phyloP scores from a whole-genome alignment of 2,888 invertebrate species.

The Dryadula phaetusa region DNA sequence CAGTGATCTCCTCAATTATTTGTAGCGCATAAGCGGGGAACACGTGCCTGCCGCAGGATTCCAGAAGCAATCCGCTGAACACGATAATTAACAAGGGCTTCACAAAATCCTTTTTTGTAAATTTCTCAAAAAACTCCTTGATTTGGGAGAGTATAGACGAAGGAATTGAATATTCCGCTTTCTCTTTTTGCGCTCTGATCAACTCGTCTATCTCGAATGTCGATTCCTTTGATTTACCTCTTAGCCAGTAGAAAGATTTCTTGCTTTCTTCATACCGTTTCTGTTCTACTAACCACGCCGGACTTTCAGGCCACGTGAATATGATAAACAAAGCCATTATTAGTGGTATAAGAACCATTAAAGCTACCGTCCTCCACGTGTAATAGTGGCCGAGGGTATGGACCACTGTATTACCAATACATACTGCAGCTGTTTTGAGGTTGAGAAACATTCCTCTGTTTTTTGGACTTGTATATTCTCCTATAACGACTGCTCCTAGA shows the following conservation, averaged over 20 bases:
- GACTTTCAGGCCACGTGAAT: conserved; percentile 84
- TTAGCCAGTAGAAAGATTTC: conserved; percentile 75
- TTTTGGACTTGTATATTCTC: conserved; percentile 64
- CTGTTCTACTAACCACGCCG: conserved; percentile 84
- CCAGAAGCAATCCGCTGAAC: conserved; percentile 55
- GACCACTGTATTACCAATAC: conserved; percentile 56
- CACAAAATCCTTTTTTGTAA: conserved; percentile 59
- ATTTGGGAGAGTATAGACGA: conserved; percentile 39
- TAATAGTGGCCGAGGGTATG: conserved; percentile 56
- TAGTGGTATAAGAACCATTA: conserved; percentile 54
- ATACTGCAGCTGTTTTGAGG: conserved; percentile 60
- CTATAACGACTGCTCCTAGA: conserved; percentile 62
- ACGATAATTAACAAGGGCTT: conserved; percentile 59
- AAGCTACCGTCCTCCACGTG: conserved; percentile 59
- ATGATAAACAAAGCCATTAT: conserved; percentile 57
- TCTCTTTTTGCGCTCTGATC: conserved; percentile 56
- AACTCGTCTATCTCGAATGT: conserved; percentile 55
- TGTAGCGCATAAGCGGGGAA: conserved; percentile 66
- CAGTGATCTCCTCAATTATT: conserved; percentile 60
- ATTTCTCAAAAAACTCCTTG: conserved; percentile 54
- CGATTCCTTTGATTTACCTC: conserved; percentile 62
- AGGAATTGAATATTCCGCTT: conserved; percentile 37
- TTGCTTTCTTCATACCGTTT: conserved; percentile 76
- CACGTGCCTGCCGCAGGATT: conserved; percentile 61
- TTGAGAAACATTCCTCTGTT: conserved; percentile 65